Base-by-base conservation (phyloP, 2,888 invertebrate species). In the Lepeophtheirus nordmannii region DNA sequence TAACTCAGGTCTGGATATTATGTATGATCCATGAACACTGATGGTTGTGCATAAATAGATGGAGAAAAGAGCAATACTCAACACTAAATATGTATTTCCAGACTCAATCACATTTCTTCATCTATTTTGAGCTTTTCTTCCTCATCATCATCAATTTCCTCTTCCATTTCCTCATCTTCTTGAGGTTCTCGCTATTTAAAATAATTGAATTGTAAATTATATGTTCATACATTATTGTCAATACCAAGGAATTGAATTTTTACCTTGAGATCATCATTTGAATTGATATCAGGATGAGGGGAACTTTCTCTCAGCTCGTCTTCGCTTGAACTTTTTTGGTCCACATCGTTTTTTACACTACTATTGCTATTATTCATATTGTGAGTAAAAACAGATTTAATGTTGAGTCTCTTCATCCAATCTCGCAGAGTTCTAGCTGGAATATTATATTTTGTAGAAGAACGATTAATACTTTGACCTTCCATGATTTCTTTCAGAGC, bases 351-450 rank as follows among this genome's bases (percentile, higher is more conserved):
- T 30, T 30, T 30, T 7, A 30, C 3, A 7, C 30, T 30, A 30
- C 30, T 30, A 30, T 30, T 30, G 30, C 30, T 30, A 30, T 30
- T 37, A 17, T 64, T 37, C n/a, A 30, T 22, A 30, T 64, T 39
- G 10, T 65, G 65, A 9, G 65, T 65, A 39, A 57, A 65, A 2
- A 65, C 65, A 11, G 65, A 65, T 39, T 65, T 65, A 30, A 65
- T 65, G 57, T 65, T 65, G 30, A 65, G 40, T 17, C 65, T 23
- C 39, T 65, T 65, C 65, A 65, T 65, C 65, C 65, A 65, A 39
- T 65, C 65, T 10, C 65, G 58, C n/a, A 65, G 56, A 12, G 65
- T 65, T 37, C 65, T 8, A 10, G 65, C 65, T 3, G 65, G 65
- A 17, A 65, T 65, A 23, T 65, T 65, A 23, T 58, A 58, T 58